These are phyloP conservation scores for Subanguina moxae DNA, from an alignment of 1,140 invertebrate species.

Conservation along the genomic window DNA sequence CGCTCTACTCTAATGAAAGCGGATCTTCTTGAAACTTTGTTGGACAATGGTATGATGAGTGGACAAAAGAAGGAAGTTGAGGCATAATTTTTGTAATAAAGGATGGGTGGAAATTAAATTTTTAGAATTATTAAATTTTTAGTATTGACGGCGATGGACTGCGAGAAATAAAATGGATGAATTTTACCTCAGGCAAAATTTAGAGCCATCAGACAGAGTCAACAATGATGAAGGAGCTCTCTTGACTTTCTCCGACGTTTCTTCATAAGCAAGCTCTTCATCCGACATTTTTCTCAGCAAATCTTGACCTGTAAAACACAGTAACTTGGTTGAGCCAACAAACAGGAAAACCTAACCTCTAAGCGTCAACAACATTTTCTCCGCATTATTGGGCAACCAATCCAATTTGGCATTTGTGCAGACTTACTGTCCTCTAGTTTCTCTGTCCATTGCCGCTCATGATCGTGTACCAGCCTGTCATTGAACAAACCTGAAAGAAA, in stretches of 20 bases:
- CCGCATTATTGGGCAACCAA: slow-evolving; percentile 97
- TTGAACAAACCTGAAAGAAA: too few relatives aligned
- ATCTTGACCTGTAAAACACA: slow-evolving; percentile 66
- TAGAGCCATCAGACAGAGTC: slow-evolving; percentile 89
- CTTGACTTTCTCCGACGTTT: slow-evolving; percentile 62
- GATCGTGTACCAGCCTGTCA: too few relatives aligned
- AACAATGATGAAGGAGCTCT: slow-evolving; percentile 88
- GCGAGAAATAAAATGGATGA: background rate
- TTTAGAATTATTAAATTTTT: slow-evolving; percentile 72
- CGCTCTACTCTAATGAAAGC: slow-evolving; percentile 38
- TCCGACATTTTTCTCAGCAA: slow-evolving; percentile 88
- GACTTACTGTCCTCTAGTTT: slow-evolving; percentile 82
- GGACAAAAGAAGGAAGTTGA: slow-evolving; percentile 64
- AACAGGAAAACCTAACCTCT: slow-evolving; percentile 60
- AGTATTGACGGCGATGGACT: slow-evolving; percentile 31
- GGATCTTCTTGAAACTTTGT: slow-evolving; percentile 53
- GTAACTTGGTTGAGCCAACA: background rate
- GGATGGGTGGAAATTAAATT: slow-evolving; percentile 79
- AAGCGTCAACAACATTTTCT: slow-evolving; percentile 80
- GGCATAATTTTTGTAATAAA: slow-evolving; percentile 24
- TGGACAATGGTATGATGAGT: slow-evolving; percentile 56
- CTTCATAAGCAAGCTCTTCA: slow-evolving; percentile 72
- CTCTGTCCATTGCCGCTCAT: too few relatives aligned
- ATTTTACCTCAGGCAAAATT: slow-evolving; percentile 77
- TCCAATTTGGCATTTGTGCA: slow-evolving; percentile 91